phyloP scores from a whole-genome alignment of 2,797 vertebrate genomes.

The Macropus fuliginosus region DNA sequence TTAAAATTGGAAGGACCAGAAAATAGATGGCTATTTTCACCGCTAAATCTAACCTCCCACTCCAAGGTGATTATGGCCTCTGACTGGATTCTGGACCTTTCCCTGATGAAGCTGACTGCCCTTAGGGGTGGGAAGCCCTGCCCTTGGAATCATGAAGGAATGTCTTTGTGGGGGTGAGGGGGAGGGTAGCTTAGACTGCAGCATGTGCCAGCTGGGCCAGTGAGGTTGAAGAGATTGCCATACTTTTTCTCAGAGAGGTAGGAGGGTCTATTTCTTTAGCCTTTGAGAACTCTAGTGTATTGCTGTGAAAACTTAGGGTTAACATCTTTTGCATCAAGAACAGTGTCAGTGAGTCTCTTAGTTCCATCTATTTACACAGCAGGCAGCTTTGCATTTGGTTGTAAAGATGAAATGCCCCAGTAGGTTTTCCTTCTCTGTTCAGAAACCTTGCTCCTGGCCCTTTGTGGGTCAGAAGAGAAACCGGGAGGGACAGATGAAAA shows the following conservation, averaged over 20 bases:
- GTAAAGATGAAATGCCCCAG: slow-evolving; percentile 69
- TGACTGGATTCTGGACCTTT: not conserved
- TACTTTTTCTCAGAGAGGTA: slow-evolving; percentile 55
- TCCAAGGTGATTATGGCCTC: not conserved
- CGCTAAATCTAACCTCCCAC: not conserved
- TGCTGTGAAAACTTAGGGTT: slow-evolving; percentile 70
- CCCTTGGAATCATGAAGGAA: not conserved
- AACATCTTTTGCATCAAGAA: slow-evolving; percentile 69
- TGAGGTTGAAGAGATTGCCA: slow-evolving; percentile 36
- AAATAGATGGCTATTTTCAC: slow-evolving; percentile 8
- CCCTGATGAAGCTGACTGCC: not conserved
- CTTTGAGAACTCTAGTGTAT: slow-evolving; percentile 52
- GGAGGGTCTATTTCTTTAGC: slow-evolving; percentile 40
- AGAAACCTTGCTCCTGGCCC: slow-evolving; percentile 63
- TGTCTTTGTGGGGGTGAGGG: not conserved
- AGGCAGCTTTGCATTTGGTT: slow-evolving; percentile 67
- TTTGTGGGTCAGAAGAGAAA: slow-evolving; percentile 74
- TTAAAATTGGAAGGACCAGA: slow-evolving; percentile 27
- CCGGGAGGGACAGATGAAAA: not conserved
- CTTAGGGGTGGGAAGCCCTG: not conserved
- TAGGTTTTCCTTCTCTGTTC: slow-evolving; percentile 67
- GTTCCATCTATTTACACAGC: slow-evolving; percentile 73
- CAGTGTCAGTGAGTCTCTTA: slow-evolving; percentile 67
- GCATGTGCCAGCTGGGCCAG: not conserved
- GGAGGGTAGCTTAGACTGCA: not conserved